Conservation (phyloP, 2,888 invertebrate species). For the Patella pellucida region DNA sequence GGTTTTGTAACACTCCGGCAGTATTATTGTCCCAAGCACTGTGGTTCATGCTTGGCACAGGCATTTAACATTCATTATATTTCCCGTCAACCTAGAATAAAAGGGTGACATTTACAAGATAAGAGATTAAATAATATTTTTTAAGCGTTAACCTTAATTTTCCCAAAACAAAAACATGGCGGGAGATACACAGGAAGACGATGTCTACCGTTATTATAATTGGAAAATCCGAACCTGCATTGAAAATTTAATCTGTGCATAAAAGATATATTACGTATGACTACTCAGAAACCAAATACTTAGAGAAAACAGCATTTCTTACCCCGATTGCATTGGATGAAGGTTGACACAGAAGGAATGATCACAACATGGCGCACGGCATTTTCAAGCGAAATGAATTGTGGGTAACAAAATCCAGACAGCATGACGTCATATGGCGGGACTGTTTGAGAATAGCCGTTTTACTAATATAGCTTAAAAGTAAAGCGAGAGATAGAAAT, state of each 20-base stretch:
- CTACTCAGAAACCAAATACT: slow-evolving; percentile 8
- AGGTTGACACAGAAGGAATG: slow-evolving; percentile 44
- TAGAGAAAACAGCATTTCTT: slow-evolving; percentile 27
- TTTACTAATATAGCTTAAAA: not conserved
- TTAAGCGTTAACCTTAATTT: slow-evolving; percentile 14
- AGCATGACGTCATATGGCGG: slow-evolving; percentile 55
- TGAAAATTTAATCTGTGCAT: slow-evolving; percentile 10
- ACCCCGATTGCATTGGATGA: slow-evolving; percentile 62
- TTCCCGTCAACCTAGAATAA: slow-evolving; percentile 35
- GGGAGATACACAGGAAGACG: slow-evolving; percentile 30
- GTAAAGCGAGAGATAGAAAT: no score
- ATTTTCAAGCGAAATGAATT: slow-evolving; percentile 56
- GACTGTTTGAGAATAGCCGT: slow-evolving; percentile 27
- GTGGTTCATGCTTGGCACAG: slow-evolving; percentile 68
- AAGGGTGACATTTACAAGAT: slow-evolving; percentile 23
- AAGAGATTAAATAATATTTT: not conserved
- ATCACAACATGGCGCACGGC: slow-evolving; percentile 52
- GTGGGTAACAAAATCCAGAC: slow-evolving; percentile 52
- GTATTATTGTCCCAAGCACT: slow-evolving; percentile 66
- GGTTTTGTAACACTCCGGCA: slow-evolving; percentile 52
- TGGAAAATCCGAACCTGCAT: slow-evolving; percentile 1
- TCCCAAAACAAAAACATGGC: slow-evolving; percentile 35
- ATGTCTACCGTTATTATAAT: slow-evolving; percentile 10
- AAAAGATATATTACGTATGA: slow-evolving; percentile 6
- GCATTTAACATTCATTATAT: slow-evolving; percentile 59